Evolutionary conservation across 2,113 vertebrate species (phyloP).

Genomic region (Sminthopsis crassicaudata): DNA sequence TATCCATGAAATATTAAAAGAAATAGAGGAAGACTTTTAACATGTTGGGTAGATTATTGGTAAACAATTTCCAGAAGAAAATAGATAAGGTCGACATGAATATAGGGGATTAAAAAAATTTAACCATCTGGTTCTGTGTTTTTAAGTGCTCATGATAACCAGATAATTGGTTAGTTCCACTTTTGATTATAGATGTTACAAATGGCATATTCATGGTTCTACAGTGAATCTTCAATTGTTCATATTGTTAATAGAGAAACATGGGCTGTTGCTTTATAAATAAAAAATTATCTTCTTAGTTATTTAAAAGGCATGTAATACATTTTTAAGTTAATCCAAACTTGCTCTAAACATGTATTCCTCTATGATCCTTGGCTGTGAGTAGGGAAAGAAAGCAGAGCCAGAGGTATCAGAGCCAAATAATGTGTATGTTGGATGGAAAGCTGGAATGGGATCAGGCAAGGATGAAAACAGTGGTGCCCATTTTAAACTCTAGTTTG

Average conservation of each 20-base stretch:
- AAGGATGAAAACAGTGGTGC: background rate
- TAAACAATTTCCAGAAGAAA: background rate
- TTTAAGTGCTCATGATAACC: background rate
- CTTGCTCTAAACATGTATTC: background rate
- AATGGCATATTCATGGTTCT: background rate
- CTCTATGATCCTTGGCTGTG: background rate
- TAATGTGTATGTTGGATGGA: background rate
- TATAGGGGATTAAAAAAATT: background rate
- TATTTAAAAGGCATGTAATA: conserved; percentile 1
- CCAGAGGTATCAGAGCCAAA: background rate
- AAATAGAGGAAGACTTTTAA: background rate
- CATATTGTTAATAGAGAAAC: background rate
- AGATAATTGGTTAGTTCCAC: background rate
- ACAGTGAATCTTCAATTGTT: background rate
- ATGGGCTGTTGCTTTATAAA: background rate
- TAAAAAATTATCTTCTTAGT: background rate
- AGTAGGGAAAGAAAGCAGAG: background rate
- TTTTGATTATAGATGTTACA: background rate
- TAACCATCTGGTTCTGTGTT: background rate
- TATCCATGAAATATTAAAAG: background rate
- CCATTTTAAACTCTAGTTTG: background rate
- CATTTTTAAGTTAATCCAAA: background rate
- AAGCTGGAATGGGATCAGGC: conserved; percentile 1
- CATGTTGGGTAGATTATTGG: background rate
- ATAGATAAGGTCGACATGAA: background rate